A percentile compares a stretch with the other conserved stretches of the same genome.
These are phyloP conservation scores for Aphelocoma californica DNA, from an alignment of 2,797 vertebrate genomes.

Conservation along the genomic window DNA sequence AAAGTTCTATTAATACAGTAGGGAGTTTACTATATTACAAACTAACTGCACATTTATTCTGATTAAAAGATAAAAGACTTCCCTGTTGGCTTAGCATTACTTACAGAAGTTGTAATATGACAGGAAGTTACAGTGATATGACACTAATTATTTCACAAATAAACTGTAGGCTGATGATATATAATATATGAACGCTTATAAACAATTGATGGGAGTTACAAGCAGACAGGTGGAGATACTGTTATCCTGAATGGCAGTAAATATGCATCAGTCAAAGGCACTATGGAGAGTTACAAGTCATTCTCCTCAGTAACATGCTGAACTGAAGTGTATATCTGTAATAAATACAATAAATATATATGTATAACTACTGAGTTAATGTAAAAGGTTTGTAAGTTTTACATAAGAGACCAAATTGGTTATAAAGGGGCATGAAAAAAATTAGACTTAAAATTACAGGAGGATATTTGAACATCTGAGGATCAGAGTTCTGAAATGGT, in stretches of 20 bases:
- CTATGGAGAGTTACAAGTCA: not conserved
- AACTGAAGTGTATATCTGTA: not conserved
- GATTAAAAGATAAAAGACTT: not conserved
- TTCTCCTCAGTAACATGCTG: not conserved
- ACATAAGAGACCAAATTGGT: not conserved
- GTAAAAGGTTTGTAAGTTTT: not conserved
- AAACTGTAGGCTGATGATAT: not conserved
- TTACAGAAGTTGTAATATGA: not conserved
- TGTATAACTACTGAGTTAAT: not conserved
- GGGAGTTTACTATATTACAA: not conserved
- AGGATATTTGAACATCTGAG: not conserved
- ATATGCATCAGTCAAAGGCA: rapidly evolving
- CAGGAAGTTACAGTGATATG: not conserved
- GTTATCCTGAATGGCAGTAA: not conserved
- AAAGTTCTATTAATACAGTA: not conserved
- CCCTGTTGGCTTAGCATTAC: not conserved
- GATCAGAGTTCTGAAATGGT: not conserved
- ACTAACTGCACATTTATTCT: not conserved
- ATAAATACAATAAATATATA: not conserved
- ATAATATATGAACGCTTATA: not conserved
- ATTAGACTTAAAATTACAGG: not conserved
- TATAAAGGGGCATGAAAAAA: not conserved
- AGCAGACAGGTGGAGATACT: not conserved
- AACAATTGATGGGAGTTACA: not conserved
- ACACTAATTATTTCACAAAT: not conserved